Conservation (phyloP, 2,797 vertebrate genomes). For the Halcyon chelicuti region DNA sequence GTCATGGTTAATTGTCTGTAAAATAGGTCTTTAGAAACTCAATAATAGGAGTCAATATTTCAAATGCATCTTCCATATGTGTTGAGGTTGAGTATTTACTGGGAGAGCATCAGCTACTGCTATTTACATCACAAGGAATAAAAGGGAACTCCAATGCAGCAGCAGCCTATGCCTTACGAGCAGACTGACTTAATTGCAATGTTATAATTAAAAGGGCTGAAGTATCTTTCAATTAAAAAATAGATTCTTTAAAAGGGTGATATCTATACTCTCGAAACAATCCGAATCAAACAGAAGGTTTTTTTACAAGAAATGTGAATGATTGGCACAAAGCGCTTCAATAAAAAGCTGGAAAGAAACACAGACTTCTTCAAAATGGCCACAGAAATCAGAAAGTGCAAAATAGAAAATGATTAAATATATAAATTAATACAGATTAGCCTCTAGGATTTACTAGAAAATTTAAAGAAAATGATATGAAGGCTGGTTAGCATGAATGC, state of each 20-base stretch:
- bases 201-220: not conserved
- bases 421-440: not conserved
- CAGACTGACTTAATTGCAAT: not conserved
- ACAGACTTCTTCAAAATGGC: not conserved
- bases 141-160: not conserved
- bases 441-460: not conserved
- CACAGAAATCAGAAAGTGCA: not conserved
- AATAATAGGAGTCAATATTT: conserved; percentile 5
- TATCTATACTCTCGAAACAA: not conserved
- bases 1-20: conserved; percentile 31
- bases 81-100: not conserved
- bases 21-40: conserved; percentile 29
- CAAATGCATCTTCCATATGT: not conserved
- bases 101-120: not conserved
- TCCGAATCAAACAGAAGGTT: not conserved
- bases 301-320: not conserved
- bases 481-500: not conserved
- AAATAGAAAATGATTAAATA: not conserved
- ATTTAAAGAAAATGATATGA: not conserved
- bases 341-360: not conserved
- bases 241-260: not conserved
- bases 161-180: not conserved
- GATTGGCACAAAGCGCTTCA: not conserved
- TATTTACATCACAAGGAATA: not conserved
- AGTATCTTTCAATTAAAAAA: not conserved